These are phyloP conservation scores for Solenodon paradoxus DNA, from an alignment of 2,113 vertebrate species.

Conservation along the genomic window DNA sequence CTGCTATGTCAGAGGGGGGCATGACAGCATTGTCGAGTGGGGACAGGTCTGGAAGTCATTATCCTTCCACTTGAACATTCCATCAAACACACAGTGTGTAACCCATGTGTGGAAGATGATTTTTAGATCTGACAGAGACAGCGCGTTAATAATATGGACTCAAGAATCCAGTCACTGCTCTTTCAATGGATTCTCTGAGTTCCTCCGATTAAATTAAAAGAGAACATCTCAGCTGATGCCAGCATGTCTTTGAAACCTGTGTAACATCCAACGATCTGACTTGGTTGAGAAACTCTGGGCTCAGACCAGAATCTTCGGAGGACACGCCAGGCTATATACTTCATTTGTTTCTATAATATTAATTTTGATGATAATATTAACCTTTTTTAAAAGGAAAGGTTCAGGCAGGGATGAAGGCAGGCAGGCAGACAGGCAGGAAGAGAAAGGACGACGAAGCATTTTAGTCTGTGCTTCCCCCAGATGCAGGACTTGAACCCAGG, in stretches of 20 bases:
- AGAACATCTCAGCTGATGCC: not conserved
- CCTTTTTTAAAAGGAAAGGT: too few relatives aligned
- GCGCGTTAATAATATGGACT: not conserved
- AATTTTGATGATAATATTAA: not conserved
- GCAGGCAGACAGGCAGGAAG: too few relatives aligned
- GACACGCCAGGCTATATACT: not conserved
- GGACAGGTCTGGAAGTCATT: accelerated
- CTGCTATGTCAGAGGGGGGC: too few relatives aligned
- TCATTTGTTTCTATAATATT: not conserved
- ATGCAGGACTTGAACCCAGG: too few relatives aligned
- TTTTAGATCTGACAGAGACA: not conserved
- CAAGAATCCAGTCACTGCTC: not conserved
- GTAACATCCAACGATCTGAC: too few relatives aligned
- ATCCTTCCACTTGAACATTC: not conserved
- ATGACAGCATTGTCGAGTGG: not conserved
- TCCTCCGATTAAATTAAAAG: not conserved
- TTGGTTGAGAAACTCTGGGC: not conserved
- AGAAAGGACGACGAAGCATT: too few relatives aligned
- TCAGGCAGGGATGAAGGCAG: too few relatives aligned
- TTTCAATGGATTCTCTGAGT: not conserved
- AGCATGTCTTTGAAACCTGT: not conserved
- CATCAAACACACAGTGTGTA: not conserved
- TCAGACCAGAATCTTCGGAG: not conserved
- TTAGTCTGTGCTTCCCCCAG: too few relatives aligned
- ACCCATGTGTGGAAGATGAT: not conserved